Conservation (phyloP, 2,888 invertebrate species). For the Heliothis peltigera region DNA sequence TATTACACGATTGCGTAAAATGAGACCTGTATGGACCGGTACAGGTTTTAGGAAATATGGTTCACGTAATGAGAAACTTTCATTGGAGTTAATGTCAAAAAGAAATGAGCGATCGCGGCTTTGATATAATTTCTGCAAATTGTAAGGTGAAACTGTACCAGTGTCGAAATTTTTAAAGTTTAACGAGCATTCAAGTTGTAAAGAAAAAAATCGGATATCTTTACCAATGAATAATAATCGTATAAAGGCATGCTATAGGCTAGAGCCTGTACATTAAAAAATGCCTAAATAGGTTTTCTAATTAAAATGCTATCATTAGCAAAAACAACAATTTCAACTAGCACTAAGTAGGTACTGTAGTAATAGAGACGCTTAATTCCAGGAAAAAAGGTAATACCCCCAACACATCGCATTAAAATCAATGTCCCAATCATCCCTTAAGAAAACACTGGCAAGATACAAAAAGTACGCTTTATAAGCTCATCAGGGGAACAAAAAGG, state of each 20-base stretch:
- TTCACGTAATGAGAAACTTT: conserved; percentile 59
- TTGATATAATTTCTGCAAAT: conserved; percentile 58
- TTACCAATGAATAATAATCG: not conserved
- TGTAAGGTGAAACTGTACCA: conserved; percentile 50
- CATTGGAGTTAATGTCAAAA: conserved; percentile 54
- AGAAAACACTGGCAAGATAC: not conserved
- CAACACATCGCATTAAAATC: conserved; percentile 32
- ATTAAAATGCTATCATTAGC: not conserved
- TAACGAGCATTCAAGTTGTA: not conserved
- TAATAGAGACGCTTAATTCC: conserved; percentile 1
- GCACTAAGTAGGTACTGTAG: not conserved
- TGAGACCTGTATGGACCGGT: conserved; percentile 35
- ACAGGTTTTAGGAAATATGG: conserved; percentile 59
- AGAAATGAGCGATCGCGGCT: conserved; percentile 58
- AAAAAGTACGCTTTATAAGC: conserved; percentile 36
- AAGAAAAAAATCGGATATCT: not conserved
- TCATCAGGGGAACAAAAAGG: conserved; percentile 52
- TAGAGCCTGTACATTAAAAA: too few species aligned
- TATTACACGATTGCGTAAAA: conserved; percentile 54
- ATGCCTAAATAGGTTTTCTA: not conserved
- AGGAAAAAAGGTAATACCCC: conserved; percentile 10
- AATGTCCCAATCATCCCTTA: conserved; percentile 42
- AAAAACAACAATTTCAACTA: conserved; percentile 3
- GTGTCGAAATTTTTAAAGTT: conserved; percentile 20
- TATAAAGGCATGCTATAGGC: too few species aligned